Conservation (phyloP, 2,113 vertebrate genomes). For the Heterocephalus glaber region DNA sequence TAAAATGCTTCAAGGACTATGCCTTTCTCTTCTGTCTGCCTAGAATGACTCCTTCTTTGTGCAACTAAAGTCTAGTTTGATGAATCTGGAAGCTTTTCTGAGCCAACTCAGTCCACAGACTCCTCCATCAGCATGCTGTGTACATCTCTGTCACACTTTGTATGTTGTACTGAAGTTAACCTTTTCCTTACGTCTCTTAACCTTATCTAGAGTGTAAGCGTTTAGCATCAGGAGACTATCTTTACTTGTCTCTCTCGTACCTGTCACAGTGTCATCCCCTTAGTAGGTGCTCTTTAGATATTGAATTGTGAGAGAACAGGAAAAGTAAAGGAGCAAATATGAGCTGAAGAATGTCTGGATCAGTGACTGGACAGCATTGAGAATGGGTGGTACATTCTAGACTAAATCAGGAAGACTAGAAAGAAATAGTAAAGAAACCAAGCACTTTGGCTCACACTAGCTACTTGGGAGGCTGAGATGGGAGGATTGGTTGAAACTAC, state of each 20-base stretch:
- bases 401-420: background rate
- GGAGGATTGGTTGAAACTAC: background rate
- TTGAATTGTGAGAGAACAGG: background rate
- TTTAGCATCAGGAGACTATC: background rate
- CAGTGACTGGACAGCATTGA: background rate
- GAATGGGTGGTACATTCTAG: background rate
- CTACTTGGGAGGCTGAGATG: background rate
- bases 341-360: background rate
- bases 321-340: background rate
- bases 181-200: background rate
- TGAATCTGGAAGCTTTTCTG: background rate
- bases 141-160: background rate
- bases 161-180: background rate
- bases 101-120: background rate
- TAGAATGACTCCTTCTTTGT: background rate
- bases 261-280: background rate
- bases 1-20: background rate
- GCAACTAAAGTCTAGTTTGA: background rate
- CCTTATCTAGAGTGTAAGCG: background rate
- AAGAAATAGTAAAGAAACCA: background rate
- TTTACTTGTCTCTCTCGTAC: background rate
- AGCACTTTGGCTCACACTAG: background rate
- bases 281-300: conserved; percentile 11
- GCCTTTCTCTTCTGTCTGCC: background rate
- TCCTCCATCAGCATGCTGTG: background rate